Evolutionary conservation across 2,113 vertebrate genomes (phyloP).

Genomic region (Girardinichthys multiradiatus): DNA sequence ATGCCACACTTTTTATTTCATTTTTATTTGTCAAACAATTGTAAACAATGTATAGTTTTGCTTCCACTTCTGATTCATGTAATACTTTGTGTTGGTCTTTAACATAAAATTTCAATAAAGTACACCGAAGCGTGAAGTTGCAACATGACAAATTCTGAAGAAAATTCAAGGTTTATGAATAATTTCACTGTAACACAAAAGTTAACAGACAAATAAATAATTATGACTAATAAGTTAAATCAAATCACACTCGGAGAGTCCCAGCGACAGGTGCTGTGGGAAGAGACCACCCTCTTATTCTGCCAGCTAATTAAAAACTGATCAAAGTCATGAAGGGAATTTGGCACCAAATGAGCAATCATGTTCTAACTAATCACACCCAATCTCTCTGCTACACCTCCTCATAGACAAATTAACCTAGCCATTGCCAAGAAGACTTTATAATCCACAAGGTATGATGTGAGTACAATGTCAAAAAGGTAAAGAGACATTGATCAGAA

Average conservation of each 20-base stretch:
- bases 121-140: too few species aligned
- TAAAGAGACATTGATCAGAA: neutral
- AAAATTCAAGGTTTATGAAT: neutral
- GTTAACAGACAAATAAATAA: neutral
- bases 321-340: conserved; percentile 32
- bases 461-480: neutral
- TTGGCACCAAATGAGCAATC: conserved; percentile 11
- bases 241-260: conserved; percentile 10
- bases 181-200: neutral
- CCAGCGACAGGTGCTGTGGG: conserved; percentile 39
- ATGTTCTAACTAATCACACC: conserved; percentile 22
- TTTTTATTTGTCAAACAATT: neutral
- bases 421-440: neutral
- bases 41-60: neutral
- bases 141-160: neutral
- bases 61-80: neutral
- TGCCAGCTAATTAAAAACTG: conserved; percentile 35
- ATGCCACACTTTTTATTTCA: neutral
- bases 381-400: neutral
- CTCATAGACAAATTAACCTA: neutral
- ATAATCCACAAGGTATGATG: neutral
- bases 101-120: neutral
- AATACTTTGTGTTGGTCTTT: neutral
- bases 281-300: conserved; percentile 32
- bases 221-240: neutral